Conservation (phyloP, 2,888 invertebrate genomes). For the Tenthredo scrophulariae region DNA sequence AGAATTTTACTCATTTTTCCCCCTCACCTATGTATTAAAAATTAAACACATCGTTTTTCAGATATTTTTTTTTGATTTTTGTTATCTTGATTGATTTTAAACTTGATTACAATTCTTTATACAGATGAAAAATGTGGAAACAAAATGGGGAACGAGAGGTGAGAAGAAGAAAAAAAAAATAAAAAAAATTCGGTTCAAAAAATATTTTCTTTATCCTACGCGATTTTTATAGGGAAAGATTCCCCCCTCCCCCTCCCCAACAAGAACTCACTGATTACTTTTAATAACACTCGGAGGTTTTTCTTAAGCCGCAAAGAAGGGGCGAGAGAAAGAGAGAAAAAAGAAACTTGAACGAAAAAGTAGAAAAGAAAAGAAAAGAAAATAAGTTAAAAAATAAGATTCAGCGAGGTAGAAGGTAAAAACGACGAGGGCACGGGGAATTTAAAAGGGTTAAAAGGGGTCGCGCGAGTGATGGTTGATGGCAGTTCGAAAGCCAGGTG, state of each 20-base stretch:
- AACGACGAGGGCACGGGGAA: not conserved
- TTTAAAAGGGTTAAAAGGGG: constrained; percentile 49
- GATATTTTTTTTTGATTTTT: too few relatives aligned
- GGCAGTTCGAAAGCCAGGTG: constrained; percentile 1
- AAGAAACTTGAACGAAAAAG: constrained; percentile 36
- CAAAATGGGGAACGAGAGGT: too few relatives aligned
- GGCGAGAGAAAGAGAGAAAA: not conserved
- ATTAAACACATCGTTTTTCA: not conserved
- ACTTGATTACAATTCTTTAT: too few relatives aligned
- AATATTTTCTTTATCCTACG: not conserved
- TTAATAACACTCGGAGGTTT: not conserved
- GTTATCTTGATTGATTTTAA: too few relatives aligned
- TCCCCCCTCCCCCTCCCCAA: not conserved
- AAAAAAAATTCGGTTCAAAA: too few relatives aligned
- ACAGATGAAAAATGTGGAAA: too few relatives aligned
- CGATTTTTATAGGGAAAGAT: not conserved
- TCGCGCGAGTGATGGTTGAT: constrained; percentile 18
- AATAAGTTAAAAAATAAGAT: constrained; percentile 27
- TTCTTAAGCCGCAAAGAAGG: not conserved
- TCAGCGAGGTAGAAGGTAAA: not conserved
- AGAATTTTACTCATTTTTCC: not conserved
- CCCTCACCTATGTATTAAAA: not conserved
- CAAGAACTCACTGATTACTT: constrained; percentile 5
- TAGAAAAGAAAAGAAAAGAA: constrained; percentile 43
- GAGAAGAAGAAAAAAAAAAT: not conserved